Conservation (phyloP, 2,888 invertebrate species). For the Pachycephus smyrnensis region DNA sequence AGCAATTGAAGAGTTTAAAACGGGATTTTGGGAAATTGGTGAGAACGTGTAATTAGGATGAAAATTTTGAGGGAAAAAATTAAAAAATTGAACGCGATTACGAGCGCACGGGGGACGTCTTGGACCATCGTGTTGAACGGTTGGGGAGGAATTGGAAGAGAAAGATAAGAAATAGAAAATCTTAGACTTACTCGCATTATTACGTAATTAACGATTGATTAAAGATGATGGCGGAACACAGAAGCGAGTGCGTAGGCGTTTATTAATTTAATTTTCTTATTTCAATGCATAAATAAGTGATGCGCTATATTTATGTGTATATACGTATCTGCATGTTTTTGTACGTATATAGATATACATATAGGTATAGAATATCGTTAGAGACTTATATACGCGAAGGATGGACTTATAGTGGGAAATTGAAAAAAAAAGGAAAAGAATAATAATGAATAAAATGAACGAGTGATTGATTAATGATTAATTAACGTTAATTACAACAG, state of each 20-base stretch:
- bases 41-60: not conserved
- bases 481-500: not conserved
- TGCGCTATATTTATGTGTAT: not conserved
- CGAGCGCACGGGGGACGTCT: slow-evolving; percentile 10
- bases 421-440: not conserved
- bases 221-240: not conserved
- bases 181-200: slow-evolving; percentile 36
- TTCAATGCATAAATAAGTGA: not conserved
- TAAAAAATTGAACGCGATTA: not conserved
- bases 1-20: slow-evolving; percentile 2
- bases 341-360: slow-evolving; percentile 28
- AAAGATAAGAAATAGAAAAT: slow-evolving; percentile 10
- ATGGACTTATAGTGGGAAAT: not conserved
- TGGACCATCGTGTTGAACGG: slow-evolving; percentile 33
- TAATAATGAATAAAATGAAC: slow-evolving; percentile 18
- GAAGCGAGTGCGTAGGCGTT: slow-evolving; percentile 15
- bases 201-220: slow-evolving; percentile 25
- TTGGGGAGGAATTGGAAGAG: slow-evolving; percentile 1
- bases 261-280: slow-evolving; percentile 25
- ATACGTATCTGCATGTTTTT: slow-evolving; percentile 18
- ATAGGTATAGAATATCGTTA: slow-evolving; percentile 26
- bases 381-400: slow-evolving; percentile 4
- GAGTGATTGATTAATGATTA: not conserved
- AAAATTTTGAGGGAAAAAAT: not conserved
- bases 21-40: not conserved